Base-by-base conservation (phyloP, 2,888 invertebrate species). In the Pandemis cinnamomeana region DNA sequence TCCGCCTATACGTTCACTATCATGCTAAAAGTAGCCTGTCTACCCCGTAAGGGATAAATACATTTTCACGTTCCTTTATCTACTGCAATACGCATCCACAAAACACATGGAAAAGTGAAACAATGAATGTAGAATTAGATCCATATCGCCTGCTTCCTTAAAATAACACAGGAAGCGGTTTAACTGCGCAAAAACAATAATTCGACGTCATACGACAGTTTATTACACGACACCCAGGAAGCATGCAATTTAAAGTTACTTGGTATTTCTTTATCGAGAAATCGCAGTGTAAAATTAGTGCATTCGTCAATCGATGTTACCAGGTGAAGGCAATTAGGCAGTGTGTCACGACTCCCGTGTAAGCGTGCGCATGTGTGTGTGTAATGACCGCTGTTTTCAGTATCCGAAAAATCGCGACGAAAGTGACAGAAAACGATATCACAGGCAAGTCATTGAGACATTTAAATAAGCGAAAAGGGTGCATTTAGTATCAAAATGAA, bases 321-420 rank as follows among this genome's bases (percentile, higher is more conserved):
- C 88, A 88, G 88, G 87, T 88, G 88, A 77, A 70, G 71, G 80
- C 78, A 84, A 86, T 88, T 86, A 87, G 83, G 79, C 83, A 83
- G 83, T 82, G 83, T 82, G 85, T 85, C 81, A 60, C 69, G 69
- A 51, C 6, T 15, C n/a, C 15, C 5, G 5, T 6, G 53, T 53
- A 5, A 6, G 48, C 4, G 0, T 48, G 48, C 5, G 48, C 0
- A 7, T 55, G 53, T 55, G 53, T 46, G 46, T 46, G 46, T 46
- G 11, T 46, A 11, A 11, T 11, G 11, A 11, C 10, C 7, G 44
- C 27, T 4, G 27, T 36, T 36, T 36, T 36, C 27, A 36, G 4
- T 36, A 36, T 36, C 27, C 27, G 27, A 36, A 36, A 36, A 36
- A 36, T 36, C 27, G 3, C 27, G 27, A 36, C 2, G 4, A 36